Evolutionary conservation across 2,113 vertebrate genomes (phyloP).

Genomic region (Crotophaga sulcirostris): DNA sequence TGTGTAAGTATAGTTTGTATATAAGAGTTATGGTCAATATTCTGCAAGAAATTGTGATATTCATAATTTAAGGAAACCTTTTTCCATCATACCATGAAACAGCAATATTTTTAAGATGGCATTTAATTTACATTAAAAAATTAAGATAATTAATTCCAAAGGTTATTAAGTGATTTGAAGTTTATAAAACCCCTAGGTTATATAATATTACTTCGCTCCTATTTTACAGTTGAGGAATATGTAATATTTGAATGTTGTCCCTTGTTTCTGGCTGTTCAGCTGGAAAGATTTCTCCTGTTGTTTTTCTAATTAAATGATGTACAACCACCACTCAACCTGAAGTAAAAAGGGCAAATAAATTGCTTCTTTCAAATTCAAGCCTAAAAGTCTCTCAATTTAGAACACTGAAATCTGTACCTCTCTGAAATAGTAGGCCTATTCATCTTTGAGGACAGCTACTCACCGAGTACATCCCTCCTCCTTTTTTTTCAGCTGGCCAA

Average conservation of each 20-base stretch:
- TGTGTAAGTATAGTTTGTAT: background rate
- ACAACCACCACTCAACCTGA: constrained; percentile 53
- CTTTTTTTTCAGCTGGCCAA: background rate
- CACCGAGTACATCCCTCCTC: constrained; percentile 1
- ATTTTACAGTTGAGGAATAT: constrained; percentile 26
- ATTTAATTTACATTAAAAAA: background rate
- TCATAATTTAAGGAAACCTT: background rate
- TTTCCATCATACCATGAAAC: background rate
- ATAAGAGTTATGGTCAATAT: background rate
- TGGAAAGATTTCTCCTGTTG: constrained; percentile 32
- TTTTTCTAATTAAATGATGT: constrained; percentile 58
- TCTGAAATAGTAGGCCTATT: constrained; percentile 50
- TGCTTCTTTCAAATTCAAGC: constrained; percentile 42
- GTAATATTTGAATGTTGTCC: constrained; percentile 37
- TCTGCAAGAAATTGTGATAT: background rate
- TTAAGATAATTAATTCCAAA: background rate
- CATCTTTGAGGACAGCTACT: constrained; percentile 33
- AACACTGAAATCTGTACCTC: constrained; percentile 54
- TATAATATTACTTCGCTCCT: constrained; percentile 49
- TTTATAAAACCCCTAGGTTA: background rate
- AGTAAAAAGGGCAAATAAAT: constrained; percentile 67
- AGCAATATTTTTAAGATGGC: background rate
- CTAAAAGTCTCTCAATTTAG: constrained; percentile 38
- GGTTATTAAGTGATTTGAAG: background rate
- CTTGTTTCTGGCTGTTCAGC: constrained; percentile 53